Conservation (phyloP, 2,888 invertebrate genomes). For the Sipha maydis region DNA sequence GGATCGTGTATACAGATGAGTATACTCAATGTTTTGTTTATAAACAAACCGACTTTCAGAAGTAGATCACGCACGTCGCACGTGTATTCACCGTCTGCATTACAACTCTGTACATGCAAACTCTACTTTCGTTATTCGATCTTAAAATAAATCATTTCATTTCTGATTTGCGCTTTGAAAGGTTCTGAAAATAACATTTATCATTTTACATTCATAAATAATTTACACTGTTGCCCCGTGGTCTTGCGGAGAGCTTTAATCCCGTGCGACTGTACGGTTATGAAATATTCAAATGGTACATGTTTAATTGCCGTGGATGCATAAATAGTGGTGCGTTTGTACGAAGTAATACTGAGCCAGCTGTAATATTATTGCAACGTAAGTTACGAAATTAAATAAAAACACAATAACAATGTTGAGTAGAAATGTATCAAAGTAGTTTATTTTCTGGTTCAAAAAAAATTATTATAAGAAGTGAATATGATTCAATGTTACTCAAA, state of each 20-base stretch:
- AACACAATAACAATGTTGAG: too few relatives aligned
- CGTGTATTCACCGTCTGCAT: too few relatives aligned
- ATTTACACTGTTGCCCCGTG: background rate
- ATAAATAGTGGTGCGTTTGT: background rate
- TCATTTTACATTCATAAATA: background rate
- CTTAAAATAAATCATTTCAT: background rate
- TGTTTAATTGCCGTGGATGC: background rate
- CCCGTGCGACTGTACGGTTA: background rate
- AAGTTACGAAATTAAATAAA: too few relatives aligned
- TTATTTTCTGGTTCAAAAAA: too few relatives aligned
- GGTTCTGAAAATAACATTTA: background rate
- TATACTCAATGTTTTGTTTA: background rate
- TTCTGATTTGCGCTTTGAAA: background rate
- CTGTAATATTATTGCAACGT: too few relatives aligned
- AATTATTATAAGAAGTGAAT: too few relatives aligned
- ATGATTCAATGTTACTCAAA: too few relatives aligned
- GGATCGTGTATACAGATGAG: too few relatives aligned
- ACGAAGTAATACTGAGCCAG: background rate
- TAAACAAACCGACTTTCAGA: background rate
- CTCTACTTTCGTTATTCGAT: background rate
- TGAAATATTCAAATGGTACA: background rate
- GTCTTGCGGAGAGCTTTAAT: background rate
- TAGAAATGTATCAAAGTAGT: too few relatives aligned
- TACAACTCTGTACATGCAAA: background rate
- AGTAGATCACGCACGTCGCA: background rate